Evolutionary conservation across 2,888 invertebrate genomes (phyloP).

Genomic region (Zonitis immaculata): DNA sequence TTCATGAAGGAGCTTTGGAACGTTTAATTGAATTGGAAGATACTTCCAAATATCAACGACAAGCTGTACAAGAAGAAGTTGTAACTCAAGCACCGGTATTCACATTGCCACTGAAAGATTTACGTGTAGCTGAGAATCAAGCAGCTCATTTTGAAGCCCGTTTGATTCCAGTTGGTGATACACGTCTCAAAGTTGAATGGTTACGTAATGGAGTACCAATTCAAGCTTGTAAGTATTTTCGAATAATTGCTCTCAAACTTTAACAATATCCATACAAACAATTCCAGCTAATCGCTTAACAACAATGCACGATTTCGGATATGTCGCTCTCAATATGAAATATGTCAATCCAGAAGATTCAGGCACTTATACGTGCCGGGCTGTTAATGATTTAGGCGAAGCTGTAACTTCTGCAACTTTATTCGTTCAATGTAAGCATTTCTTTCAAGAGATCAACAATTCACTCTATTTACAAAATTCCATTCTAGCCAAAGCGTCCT

Average conservation of each 20-base stretch:
- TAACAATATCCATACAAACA: slow-evolving; percentile 1
- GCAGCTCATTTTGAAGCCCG: slow-evolving; percentile 92
- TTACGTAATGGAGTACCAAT: slow-evolving; percentile 86
- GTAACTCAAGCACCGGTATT: slow-evolving; percentile 88
- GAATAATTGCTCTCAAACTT: slow-evolving; percentile 5
- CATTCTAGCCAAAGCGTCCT: slow-evolving; percentile 72
- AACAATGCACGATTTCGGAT: slow-evolving; percentile 97
- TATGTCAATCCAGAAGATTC: slow-evolving; percentile 94
- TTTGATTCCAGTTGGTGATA: slow-evolving; percentile 90
- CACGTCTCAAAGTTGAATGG: slow-evolving; percentile 91
- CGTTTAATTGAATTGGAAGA: slow-evolving; percentile 80
- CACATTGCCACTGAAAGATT: slow-evolving; percentile 84
- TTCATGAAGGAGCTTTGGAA: slow-evolving; percentile 80
- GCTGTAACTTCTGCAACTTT: slow-evolving; percentile 92
- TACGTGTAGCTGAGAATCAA: slow-evolving; percentile 82
- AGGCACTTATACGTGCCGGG: slow-evolving; percentile 93
- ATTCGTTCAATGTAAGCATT: slow-evolving; percentile 73
- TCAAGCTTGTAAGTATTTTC: slow-evolving; percentile 70
- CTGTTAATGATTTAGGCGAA: slow-evolving; percentile 88
- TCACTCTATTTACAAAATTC: too few species aligned
- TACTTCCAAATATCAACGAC: slow-evolving; percentile 67
- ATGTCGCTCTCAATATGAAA: slow-evolving; percentile 92
- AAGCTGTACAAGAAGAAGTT: slow-evolving; percentile 70
- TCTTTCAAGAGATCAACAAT: too few species aligned
- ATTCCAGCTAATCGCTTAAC: slow-evolving; percentile 77